phyloP scores from a whole-genome alignment of 2,888 invertebrate genomes.

The Torymus aiolomorphi region DNA sequence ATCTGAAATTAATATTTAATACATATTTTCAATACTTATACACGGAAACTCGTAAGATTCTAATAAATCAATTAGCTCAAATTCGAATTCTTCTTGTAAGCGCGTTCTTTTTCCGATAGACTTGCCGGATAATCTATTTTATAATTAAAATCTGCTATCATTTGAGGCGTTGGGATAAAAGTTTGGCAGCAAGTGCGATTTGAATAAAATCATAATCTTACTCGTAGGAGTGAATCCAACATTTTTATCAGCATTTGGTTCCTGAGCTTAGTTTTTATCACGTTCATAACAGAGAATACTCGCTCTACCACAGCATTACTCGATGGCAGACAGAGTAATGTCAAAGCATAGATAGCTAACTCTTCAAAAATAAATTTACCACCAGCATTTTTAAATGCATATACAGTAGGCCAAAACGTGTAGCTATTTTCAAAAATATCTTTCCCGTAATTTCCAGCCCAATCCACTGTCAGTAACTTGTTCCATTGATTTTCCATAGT shows the following conservation, averaged over 20 bases:
- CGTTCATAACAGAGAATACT: no score
- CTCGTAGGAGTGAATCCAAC: not conserved
- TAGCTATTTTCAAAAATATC: not conserved
- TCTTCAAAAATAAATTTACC: not conserved
- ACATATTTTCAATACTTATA: no score
- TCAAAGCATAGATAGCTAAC: not conserved
- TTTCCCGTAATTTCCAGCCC: not conserved
- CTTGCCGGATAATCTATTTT: no score
- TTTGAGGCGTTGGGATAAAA: not conserved
- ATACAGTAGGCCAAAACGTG: not conserved
- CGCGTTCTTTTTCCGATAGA: no score
- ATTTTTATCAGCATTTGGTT: not conserved
- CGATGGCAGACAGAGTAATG: not conserved
- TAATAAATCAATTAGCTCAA: no score
- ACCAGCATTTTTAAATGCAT: not conserved
- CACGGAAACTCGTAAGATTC: no score
- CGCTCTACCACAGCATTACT: not conserved
- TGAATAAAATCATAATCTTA: not conserved
- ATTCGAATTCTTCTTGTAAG: no score
- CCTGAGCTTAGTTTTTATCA: not conserved
- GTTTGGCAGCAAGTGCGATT: not conserved
- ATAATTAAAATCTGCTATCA: slow-evolving; percentile 74
- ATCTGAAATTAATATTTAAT: no score
- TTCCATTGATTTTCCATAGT: not conserved
- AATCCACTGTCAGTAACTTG: not conserved